These are phyloP conservation scores for Heterotis niloticus DNA, from an alignment of 2,113 vertebrate genomes.

Conservation along the genomic window DNA sequence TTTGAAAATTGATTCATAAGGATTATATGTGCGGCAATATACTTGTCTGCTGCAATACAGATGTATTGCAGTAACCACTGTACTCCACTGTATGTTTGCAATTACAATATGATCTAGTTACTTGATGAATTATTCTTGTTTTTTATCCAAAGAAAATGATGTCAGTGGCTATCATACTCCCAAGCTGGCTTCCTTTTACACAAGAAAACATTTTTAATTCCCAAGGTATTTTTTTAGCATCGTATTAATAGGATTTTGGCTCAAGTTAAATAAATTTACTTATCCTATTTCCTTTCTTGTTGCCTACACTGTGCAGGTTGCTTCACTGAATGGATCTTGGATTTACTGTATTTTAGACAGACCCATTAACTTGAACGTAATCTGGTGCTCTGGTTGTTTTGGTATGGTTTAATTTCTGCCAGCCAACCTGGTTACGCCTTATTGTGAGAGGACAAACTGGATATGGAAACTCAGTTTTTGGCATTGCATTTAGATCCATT, in stretches of 20 bases:
- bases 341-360: neutral
- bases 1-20: no score
- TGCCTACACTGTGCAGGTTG: neutral
- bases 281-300: neutral
- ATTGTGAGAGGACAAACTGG: no score
- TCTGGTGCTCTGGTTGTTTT: neutral
- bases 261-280: constrained; percentile 4
- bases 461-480: constrained; percentile 39
- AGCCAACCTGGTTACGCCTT: neutral
- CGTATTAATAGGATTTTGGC: neutral
- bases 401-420: neutral
- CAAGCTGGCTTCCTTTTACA: constrained; percentile 6
- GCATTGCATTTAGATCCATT: constrained; percentile 35
- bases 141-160: neutral
- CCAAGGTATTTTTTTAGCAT: no score
- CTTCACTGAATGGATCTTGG: neutral
- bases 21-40: neutral
- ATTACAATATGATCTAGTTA: constrained; percentile 35
- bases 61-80: neutral
- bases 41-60: constrained; percentile 9
- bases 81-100: constrained; percentile 17
- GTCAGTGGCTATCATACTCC: neutral
- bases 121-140: constrained; percentile 43
- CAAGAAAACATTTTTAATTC: neutral
- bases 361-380: neutral